Evolutionary conservation across 2,888 invertebrate species (phyloP).

Genomic region (Zonitis immaculata): DNA sequence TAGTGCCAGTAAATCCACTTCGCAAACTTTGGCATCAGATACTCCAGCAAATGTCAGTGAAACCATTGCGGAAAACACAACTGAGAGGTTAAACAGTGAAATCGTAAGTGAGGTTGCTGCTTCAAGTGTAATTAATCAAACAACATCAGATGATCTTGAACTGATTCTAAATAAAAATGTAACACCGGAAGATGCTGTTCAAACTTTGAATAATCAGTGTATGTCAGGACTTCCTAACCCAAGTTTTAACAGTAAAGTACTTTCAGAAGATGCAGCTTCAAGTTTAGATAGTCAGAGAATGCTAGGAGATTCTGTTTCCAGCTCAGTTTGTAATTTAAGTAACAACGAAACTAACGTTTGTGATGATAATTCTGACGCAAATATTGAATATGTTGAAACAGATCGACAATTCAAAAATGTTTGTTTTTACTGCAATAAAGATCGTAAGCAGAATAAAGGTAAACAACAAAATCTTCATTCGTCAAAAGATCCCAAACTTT

Average conservation of each 20-base stretch:
- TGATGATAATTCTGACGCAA: too few relatives aligned
- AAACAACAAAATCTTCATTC: slow-evolving; percentile 16
- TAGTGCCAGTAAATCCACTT: neutral
- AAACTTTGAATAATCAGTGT: too few relatives aligned
- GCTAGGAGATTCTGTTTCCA: neutral
- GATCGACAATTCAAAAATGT: slow-evolving; percentile 7
- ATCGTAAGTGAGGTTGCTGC: neutral
- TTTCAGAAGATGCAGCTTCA: too few relatives aligned
- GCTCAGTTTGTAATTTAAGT: too few relatives aligned
- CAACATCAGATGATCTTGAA: too few relatives aligned
- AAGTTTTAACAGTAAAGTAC: too few relatives aligned
- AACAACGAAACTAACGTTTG: too few relatives aligned
- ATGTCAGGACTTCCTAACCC: too few relatives aligned
- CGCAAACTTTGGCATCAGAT: neutral
- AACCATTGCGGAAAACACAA: neutral
- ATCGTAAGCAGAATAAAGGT: slow-evolving; percentile 12
- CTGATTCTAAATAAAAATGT: too few relatives aligned
- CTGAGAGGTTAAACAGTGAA: neutral
- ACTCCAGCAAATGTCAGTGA: neutral
- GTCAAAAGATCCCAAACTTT: slow-evolving; percentile 12
- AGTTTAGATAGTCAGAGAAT: neutral
- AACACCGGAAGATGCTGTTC: too few relatives aligned
- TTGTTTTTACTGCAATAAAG: slow-evolving; percentile 14
- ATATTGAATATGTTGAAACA: neutral
- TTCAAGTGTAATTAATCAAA: too few relatives aligned